These are phyloP conservation scores for Sebastes hubbsi DNA, from an alignment of 2,797 vertebrate species.

Conservation along the genomic window DNA sequence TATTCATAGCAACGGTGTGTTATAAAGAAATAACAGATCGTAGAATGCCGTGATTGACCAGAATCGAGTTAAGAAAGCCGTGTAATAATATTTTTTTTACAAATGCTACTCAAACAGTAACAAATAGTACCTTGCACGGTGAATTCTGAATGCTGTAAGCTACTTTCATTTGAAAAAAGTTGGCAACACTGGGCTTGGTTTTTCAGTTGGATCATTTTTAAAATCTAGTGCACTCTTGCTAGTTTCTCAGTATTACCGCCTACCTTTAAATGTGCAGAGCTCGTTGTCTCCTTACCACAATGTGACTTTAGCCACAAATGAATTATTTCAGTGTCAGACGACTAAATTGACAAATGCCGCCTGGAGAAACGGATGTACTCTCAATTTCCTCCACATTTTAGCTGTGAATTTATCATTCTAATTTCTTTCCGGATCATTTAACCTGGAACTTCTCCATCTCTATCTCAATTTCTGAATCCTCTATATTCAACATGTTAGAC, in stretches of 20 bases:
- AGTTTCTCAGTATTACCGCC: too few relatives aligned
- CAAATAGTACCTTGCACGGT: too few relatives aligned
- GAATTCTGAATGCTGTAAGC: not conserved
- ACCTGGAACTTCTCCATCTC: not conserved
- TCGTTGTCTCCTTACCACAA: not conserved
- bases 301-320: not conserved
- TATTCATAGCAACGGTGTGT: too few relatives aligned
- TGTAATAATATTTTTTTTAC: not conserved
- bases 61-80: too few relatives aligned
- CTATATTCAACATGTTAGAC: constrained; percentile 1
- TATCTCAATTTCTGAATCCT: not conserved
- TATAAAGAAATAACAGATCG: too few relatives aligned
- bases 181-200: fast-evolving
- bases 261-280: not conserved
- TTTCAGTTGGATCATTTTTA: too few relatives aligned
- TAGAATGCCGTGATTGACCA: too few relatives aligned
- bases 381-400: not conserved
- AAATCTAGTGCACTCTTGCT: too few relatives aligned
- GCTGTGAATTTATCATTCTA: constrained; percentile 3
- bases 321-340: not conserved
- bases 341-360: not conserved
- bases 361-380: not conserved
- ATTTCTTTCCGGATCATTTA: constrained; percentile 6
- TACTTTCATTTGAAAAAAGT: too few relatives aligned
- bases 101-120: not conserved